These are phyloP conservation scores for Drepanosiphum platanoidis DNA, from an alignment of 2,888 invertebrate species.

Conservation along the genomic window DNA sequence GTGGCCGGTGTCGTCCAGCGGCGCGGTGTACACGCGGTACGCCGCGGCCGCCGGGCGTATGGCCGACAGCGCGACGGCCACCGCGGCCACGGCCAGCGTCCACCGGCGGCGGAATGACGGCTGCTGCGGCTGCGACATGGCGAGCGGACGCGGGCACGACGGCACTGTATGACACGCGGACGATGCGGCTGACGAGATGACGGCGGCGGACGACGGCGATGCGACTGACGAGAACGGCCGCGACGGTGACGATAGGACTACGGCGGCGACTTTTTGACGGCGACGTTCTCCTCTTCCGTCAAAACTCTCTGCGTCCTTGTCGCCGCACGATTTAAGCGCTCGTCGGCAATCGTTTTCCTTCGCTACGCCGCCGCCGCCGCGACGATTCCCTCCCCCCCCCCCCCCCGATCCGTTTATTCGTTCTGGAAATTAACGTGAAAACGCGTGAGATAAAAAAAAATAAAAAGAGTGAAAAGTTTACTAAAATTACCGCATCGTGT, in stretches of 20 bases:
- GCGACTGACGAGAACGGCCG: too few species aligned
- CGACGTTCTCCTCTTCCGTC: too few species aligned
- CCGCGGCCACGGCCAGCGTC: neutral
- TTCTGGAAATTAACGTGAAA: too few species aligned
- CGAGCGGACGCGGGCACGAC: neutral
- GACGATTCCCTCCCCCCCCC: neutral
- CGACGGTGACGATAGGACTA: neutral
- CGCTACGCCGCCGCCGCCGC: neutral
- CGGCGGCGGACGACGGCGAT: neutral
- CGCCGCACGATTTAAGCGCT: neutral
- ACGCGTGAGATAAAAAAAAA: too few species aligned
- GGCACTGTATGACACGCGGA: neutral
- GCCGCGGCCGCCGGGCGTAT: slow-evolving; percentile 5
- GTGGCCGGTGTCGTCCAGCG: slow-evolving; percentile 68
- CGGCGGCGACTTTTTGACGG: neutral
- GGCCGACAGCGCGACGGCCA: neutral
- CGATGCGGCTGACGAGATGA: neutral
- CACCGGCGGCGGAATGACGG: neutral
- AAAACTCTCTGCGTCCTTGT: neutral
- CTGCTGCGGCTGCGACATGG: neutral
- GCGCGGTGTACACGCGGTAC: slow-evolving; percentile 67
- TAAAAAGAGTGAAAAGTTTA: too few species aligned
- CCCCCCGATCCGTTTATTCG: too few species aligned
- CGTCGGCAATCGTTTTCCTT: neutral
- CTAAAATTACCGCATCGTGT: too few species aligned